Evolutionary conservation across 1,140 invertebrate genomes (phyloP).

Genomic region (Arctopsyche grandis): DNA sequence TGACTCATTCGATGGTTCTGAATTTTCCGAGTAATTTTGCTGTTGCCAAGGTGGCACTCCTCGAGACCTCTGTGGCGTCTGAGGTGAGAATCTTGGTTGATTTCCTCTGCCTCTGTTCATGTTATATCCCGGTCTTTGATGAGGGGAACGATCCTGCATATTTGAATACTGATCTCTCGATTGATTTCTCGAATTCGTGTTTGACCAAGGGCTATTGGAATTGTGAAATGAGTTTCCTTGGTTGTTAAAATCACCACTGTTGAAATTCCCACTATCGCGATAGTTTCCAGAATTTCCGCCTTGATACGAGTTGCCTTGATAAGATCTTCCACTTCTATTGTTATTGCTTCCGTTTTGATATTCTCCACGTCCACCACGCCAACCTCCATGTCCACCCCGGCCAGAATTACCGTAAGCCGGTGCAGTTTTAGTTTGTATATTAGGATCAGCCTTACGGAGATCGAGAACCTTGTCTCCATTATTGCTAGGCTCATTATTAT

Average conservation of each 20-base stretch:
- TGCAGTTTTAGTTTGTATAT: slow-evolving; percentile 62
- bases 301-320: slow-evolving; percentile 57
- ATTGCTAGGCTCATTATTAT: slow-evolving; percentile 47
- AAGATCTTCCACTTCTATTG: slow-evolving; percentile 55
- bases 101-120: slow-evolving; percentile 39
- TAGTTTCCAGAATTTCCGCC: slow-evolving; percentile 56
- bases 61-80: slow-evolving; percentile 24
- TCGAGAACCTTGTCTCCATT: slow-evolving; percentile 59
- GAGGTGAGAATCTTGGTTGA: slow-evolving; percentile 39
- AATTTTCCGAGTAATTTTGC: slow-evolving; percentile 32
- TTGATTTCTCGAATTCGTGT: slow-evolving; percentile 37
- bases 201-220: slow-evolving; percentile 59
- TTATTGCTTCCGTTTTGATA: slow-evolving; percentile 60
- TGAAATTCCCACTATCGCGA: slow-evolving; percentile 57
- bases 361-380: slow-evolving; percentile 60
- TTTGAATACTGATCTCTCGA: slow-evolving; percentile 46
- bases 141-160: slow-evolving; percentile 45
- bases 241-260: slow-evolving; percentile 56
- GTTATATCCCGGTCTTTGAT: slow-evolving; percentile 23
- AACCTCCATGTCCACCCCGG: slow-evolving; percentile 61
- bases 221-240: slow-evolving; percentile 59
- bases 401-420: slow-evolving; percentile 71
- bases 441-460: slow-evolving; percentile 57
- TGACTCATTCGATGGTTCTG: neutral
- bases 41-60: slow-evolving; percentile 43